A percentile compares a stretch with the other conserved stretches of the same genome.
These are phyloP conservation scores for Salvelinus alpinus DNA, from an alignment of 2,113 vertebrate species.

Conservation along the genomic window DNA sequence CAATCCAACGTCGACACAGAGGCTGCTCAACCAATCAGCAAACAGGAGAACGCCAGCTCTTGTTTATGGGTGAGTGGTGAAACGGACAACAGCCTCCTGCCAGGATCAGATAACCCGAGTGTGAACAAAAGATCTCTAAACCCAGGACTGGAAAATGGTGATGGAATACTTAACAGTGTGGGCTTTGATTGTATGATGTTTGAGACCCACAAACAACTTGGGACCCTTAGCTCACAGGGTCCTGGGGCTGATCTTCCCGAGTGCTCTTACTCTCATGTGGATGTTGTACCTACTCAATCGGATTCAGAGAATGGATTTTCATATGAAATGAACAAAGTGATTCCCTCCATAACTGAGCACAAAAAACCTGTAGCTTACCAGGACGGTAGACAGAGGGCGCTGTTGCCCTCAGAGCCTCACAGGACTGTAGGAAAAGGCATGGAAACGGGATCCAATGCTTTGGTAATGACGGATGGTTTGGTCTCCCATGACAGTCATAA, in stretches of 20 bases:
- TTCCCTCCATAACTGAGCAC: conserved; percentile 14
- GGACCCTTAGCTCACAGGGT: conserved; percentile 33
- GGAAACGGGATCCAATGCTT: neutral
- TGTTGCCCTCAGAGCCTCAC: neutral
- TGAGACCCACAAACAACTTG: conserved; percentile 26
- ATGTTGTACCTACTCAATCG: neutral
- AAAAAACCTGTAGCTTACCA: conserved; percentile 14
- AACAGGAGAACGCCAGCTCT: conserved; percentile 42
- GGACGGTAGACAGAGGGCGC: conserved; percentile 30
- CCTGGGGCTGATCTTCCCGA: conserved; percentile 18
- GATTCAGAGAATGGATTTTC: conserved; percentile 8
- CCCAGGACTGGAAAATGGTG: conserved; percentile 2
- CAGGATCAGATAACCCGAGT: conserved; percentile 8
- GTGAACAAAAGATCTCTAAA: conserved; percentile 8
- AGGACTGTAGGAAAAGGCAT: conserved; percentile 1
- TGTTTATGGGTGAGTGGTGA: conserved; percentile 37
- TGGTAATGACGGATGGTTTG: conserved; percentile 33
- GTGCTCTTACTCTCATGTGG: conserved; percentile 26
- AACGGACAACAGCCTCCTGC: conserved; percentile 14
- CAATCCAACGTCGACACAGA: neutral
- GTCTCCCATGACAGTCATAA: conserved; percentile 10
- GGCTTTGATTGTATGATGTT: conserved; percentile 33
- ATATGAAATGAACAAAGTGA: conserved; percentile 1
- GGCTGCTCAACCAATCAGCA: conserved; percentile 25
- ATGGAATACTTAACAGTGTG: neutral